These are phyloP conservation scores for Lasius fuliginosus DNA, from an alignment of 2,888 invertebrate species.

Conservation along the genomic window DNA sequence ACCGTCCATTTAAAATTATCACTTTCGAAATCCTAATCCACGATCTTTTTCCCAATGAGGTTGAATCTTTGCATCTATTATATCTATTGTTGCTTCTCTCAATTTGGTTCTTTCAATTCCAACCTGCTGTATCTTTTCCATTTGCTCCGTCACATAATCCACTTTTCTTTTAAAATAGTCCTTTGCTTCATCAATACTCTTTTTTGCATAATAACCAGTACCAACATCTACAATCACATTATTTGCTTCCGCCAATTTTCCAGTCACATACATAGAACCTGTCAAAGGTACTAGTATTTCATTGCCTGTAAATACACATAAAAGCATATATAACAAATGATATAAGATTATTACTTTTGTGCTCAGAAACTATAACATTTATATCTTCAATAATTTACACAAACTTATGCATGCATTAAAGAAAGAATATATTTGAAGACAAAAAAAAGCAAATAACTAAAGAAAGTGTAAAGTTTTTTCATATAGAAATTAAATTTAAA, in stretches of 20 bases:
- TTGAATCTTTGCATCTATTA: constrained; percentile 92
- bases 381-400: not conserved
- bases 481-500: not conserved
- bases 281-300: constrained; percentile 97
- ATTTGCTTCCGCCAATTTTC: constrained; percentile 93
- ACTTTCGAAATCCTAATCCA: constrained; percentile 52
- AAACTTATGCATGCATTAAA: not conserved
- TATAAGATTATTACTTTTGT: not conserved
- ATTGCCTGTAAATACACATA: constrained; percentile 86
- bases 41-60: constrained; percentile 83
- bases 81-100: constrained; percentile 92
- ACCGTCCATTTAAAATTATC: constrained; percentile 25
- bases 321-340: constrained; percentile 4
- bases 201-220: constrained; percentile 98
- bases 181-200: constrained; percentile 94
- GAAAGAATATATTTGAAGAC: not conserved
- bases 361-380: not conserved
- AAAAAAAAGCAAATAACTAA: not conserved
- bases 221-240: constrained; percentile 98
- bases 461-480: not conserved
- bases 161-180: constrained; percentile 97
- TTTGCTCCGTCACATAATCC: constrained; percentile 96
- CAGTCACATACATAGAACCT: constrained; percentile 99
- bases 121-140: constrained; percentile 95
- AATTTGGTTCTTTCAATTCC: constrained; percentile 94